Percentiles rank a stretch among this genome's conserved stretches.
These are phyloP conservation scores for Bufotes viridis DNA, from an alignment of 2,797 vertebrate genomes.

Conservation along the genomic window DNA sequence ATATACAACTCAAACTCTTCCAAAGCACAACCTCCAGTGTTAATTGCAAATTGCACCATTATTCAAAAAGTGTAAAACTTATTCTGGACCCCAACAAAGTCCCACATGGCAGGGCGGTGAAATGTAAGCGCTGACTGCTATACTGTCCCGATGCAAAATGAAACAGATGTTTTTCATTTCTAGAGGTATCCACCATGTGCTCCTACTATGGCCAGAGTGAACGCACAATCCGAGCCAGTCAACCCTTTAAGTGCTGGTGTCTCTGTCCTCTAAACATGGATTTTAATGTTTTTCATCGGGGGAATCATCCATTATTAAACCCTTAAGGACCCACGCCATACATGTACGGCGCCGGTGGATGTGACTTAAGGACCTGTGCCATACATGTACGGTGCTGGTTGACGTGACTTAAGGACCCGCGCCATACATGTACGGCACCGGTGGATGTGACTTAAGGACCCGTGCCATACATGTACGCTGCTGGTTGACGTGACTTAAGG, in stretches of 20 bases:
- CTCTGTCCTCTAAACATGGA: not conserved
- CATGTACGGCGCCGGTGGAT: too few species aligned
- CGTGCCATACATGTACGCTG: too few species aligned
- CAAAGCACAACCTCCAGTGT: not conserved
- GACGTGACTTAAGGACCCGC: too few species aligned
- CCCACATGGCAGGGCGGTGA: not conserved
- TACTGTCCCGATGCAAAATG: not conserved
- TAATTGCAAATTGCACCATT: not conserved
- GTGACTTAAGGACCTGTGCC: too few species aligned
- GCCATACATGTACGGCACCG: too few species aligned
- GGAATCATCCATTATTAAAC: too few species aligned
- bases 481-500: too few species aligned
- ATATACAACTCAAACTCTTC: not conserved
- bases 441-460: too few species aligned
- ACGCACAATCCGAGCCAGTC: not conserved
- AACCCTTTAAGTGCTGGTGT: not conserved
- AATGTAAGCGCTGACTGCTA: not conserved
- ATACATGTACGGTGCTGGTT: too few species aligned
- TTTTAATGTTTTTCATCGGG: not conserved
- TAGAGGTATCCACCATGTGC: not conserved
- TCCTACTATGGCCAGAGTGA: not conserved
- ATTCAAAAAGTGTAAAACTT: not conserved
- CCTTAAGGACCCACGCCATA: too few species aligned
- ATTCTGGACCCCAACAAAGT: not conserved
- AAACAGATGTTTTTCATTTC: constrained; percentile 28